Percentiles rank a stretch among this genome's conserved stretches.
Conservation (phyloP, 2,797 vertebrate genomes). For the Oreortyx pictus region DNA sequence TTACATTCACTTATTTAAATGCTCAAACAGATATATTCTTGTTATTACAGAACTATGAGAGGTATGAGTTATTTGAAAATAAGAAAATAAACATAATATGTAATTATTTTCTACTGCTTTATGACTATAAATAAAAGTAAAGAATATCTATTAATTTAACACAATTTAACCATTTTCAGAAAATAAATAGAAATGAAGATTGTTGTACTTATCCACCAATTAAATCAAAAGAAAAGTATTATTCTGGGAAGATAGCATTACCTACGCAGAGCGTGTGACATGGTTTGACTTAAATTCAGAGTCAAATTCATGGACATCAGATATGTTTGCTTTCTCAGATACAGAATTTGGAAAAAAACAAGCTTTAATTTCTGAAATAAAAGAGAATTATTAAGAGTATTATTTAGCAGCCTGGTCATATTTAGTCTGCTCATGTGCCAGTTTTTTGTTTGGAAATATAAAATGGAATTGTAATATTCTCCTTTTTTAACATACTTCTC, state of each 20-base stretch:
- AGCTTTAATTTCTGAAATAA: not conserved
- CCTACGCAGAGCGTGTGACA: rapidly evolving
- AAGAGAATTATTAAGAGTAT: not conserved
- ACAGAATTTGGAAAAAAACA: not conserved
- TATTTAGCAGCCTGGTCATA: constrained; percentile 25
- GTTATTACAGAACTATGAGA: not conserved
- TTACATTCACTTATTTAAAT: not conserved
- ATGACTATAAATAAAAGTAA: not conserved
- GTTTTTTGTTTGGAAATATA: not conserved
- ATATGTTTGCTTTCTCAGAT: not conserved
- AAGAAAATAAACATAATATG: not conserved
- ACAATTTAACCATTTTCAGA: not conserved
- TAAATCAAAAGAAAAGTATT: not conserved
- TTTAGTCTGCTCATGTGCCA: not conserved
- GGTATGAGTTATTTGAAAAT: not conserved
- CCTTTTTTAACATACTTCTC: constrained; percentile 9
- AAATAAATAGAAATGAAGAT: not conserved
- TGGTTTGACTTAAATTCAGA: not conserved
- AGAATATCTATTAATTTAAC: not conserved
- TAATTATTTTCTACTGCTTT: not conserved
- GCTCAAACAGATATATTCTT: not conserved
- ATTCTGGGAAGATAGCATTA: not conserved
- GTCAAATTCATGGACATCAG: not conserved
- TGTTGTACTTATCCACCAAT: not conserved
- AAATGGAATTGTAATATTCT: constrained; percentile 8